Evolutionary conservation across 2,113 vertebrate genomes (phyloP).

Genomic region (Toxotes jaculatrix): DNA sequence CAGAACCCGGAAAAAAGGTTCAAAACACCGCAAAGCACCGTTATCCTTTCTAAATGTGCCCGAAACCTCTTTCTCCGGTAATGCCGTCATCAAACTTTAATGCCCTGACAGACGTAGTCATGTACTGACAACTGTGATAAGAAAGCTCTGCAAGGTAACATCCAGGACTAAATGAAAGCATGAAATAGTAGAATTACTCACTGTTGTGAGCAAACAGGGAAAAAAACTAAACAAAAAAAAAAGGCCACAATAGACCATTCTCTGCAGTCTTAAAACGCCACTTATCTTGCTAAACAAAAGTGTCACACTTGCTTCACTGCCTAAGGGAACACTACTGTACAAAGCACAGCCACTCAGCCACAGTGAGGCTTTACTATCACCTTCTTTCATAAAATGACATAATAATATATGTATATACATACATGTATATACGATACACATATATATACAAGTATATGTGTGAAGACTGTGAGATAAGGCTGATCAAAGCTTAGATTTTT

Average conservation of each 20-base stretch:
- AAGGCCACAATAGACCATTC: neutral
- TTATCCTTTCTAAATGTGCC: neutral
- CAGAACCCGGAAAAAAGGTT: slow-evolving; percentile 1
- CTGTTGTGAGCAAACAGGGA: neutral
- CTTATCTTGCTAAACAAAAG: neutral
- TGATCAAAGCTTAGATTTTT: too few species aligned
- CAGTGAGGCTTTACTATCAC: neutral
- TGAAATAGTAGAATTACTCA: neutral
- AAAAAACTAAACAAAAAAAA: too few species aligned
- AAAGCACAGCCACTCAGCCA: neutral
- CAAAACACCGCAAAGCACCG: neutral
- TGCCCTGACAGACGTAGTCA: neutral
- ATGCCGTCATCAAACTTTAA: neutral
- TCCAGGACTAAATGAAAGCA: neutral
- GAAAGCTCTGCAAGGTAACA: neutral
- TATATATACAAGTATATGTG: too few species aligned
- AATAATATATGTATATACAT: too few species aligned
- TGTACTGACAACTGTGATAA: neutral
- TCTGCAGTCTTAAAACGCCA: neutral
- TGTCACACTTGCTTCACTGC: too few species aligned
- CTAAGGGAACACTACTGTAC: neutral
- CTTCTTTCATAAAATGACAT: too few species aligned
- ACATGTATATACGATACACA: too few species aligned
- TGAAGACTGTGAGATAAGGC: too few species aligned
- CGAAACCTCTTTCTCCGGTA: neutral